phyloP scores from a whole-genome alignment of 1,140 invertebrate species.

The Drosophila parvula region DNA sequence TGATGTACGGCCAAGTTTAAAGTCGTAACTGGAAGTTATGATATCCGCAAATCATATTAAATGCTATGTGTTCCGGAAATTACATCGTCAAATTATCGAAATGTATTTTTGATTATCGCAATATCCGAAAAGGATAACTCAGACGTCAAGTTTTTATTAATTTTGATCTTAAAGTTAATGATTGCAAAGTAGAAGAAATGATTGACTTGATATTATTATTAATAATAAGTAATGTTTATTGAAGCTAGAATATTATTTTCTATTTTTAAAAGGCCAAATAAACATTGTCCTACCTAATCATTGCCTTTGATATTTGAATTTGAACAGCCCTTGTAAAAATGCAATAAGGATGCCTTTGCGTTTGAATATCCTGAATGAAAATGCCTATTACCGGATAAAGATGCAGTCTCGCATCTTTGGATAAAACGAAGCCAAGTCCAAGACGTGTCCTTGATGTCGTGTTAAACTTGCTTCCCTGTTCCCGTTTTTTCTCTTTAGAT shows the following conservation, averaged over 20 bases:
- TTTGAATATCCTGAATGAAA: conserved; percentile 1
- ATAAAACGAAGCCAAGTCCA: conserved; percentile 12
- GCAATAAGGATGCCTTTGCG: conserved; percentile 4
- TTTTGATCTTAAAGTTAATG: neutral
- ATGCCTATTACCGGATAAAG: neutral
- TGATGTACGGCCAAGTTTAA: conserved; percentile 1
- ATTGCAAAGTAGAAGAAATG: neutral
- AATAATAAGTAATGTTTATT: neutral
- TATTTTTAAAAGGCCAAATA: neutral
- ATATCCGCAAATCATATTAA: conserved; percentile 26
- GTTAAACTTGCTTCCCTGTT: conserved; percentile 13
- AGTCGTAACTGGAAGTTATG: conserved; percentile 8
- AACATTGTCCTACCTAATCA: neutral
- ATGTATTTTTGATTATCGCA: conserved; percentile 1
- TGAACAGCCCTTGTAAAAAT: conserved; percentile 3
- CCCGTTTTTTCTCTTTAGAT: conserved; percentile 1
- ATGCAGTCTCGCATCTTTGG: neutral
- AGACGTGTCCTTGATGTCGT: conserved; percentile 27
- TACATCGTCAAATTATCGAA: conserved; percentile 2
- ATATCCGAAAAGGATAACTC: conserved; percentile 2
- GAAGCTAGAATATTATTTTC: neutral
- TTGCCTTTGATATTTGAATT: conserved; percentile 11
- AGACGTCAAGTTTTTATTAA: neutral
- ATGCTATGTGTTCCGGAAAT: conserved; percentile 21
- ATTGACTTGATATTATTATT: too few species aligned